A percentile compares a stretch with the other conserved stretches of the same genome.
Evolutionary conservation across 1,140 invertebrate genomes (phyloP).

Genomic region (Probaryconus sp.): DNA sequence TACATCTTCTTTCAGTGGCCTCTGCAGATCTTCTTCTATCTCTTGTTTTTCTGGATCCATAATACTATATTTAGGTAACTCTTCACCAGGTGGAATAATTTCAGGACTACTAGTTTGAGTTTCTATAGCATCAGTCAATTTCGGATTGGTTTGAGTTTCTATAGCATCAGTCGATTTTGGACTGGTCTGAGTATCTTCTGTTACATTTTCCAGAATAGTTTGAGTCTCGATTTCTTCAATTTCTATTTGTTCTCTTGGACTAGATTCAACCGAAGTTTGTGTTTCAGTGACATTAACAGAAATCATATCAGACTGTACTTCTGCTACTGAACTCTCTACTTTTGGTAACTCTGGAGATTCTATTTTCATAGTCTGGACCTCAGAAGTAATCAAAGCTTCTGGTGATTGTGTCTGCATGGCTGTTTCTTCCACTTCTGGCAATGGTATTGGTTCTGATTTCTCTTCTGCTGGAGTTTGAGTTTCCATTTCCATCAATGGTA

Average conservation of each 20-base stretch:
- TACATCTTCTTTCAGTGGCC: too few species aligned
- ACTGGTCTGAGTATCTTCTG: slow-evolving; percentile 70
- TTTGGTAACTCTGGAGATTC: slow-evolving; percentile 34
- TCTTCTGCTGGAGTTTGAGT: slow-evolving; percentile 66
- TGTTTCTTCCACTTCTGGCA: slow-evolving; percentile 66
- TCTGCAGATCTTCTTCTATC: slow-evolving; percentile 5
- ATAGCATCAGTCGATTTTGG: slow-evolving; percentile 44
- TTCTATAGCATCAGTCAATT: slow-evolving; percentile 61
- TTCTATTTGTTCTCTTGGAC: slow-evolving; percentile 34
- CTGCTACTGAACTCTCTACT: slow-evolving; percentile 41
- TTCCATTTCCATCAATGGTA: slow-evolving; percentile 58
- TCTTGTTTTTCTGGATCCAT: neutral
- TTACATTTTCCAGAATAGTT: slow-evolving; percentile 54
- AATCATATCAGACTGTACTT: slow-evolving; percentile 28
- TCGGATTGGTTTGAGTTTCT: slow-evolving; percentile 66
- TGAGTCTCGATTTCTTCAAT: slow-evolving; percentile 67
- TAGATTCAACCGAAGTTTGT: slow-evolving; percentile 61
- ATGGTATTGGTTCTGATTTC: slow-evolving; percentile 45
- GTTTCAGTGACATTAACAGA: slow-evolving; percentile 43
- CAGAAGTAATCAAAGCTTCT: slow-evolving; percentile 33
- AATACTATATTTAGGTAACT: too few species aligned
- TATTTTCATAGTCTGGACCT: slow-evolving; percentile 35
- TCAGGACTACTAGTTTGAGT: too few species aligned
- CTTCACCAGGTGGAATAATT: neutral
- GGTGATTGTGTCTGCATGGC: slow-evolving; percentile 63